Conservation (phyloP, 2,797 vertebrate genomes). For the Lutjanus campechanus region DNA sequence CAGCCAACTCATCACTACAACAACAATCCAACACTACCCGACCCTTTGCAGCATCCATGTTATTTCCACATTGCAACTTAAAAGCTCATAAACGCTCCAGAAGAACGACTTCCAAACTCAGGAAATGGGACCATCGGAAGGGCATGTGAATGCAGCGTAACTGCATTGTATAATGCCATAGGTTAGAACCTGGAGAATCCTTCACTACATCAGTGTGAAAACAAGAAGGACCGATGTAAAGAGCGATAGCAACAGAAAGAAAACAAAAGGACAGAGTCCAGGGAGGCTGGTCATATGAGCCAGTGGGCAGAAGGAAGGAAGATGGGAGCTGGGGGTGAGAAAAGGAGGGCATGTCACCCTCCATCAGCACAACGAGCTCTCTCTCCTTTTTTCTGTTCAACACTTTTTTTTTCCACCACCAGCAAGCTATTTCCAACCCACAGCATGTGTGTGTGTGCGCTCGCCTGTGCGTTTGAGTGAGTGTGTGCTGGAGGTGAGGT, state of each 20-base stretch:
- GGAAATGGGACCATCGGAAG: no score
- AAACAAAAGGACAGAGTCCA: constrained; percentile 34
- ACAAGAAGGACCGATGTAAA: background rate
- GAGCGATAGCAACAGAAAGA: constrained; percentile 4
- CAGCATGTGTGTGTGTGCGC: constrained; percentile 9
- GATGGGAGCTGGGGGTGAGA: constrained; percentile 58
- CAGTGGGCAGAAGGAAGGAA: constrained; percentile 33
- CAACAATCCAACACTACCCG: no score
- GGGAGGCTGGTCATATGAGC: constrained; percentile 36
- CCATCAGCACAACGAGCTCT: constrained; percentile 78
- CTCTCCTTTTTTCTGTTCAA: constrained; percentile 56
- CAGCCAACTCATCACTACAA: no score
- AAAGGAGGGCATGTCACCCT: constrained; percentile 92
- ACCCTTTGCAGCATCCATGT: no score
- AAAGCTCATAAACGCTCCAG: no score
- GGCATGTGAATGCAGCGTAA: no score
- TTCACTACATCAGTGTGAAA: background rate
- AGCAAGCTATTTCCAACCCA: constrained; percentile 93
- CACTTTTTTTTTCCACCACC: constrained; percentile 82
- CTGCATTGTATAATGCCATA: background rate
- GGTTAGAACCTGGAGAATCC: background rate
- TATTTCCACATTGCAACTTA: no score
- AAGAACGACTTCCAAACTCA: no score
- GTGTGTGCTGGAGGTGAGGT: constrained; percentile 74
- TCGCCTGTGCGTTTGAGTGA: constrained; percentile 39